These are phyloP conservation scores for Protophormia terraenovae DNA, from an alignment of 2,888 invertebrate genomes.

Conservation along the genomic window DNA sequence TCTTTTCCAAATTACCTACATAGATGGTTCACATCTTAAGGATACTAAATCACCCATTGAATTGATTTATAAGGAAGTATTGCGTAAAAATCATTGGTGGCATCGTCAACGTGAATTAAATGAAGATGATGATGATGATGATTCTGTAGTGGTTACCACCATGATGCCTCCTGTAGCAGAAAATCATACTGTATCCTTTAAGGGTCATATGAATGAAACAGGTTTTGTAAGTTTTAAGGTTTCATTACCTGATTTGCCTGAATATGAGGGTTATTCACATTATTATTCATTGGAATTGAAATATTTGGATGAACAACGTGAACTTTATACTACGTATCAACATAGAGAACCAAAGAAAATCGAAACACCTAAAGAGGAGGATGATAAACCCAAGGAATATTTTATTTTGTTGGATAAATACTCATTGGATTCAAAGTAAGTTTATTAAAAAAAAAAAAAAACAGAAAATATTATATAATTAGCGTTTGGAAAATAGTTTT, in stretches of 20 bases:
- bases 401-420: constrained; percentile 69
- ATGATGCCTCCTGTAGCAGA: constrained; percentile 53
- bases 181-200: constrained; percentile 80
- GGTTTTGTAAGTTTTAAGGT: constrained; percentile 86
- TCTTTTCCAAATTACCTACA: constrained; percentile 87
- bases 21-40: constrained; percentile 86
- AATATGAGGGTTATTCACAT: constrained; percentile 73
- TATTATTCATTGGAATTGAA: constrained; percentile 71
- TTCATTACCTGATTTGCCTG: constrained; percentile 83
- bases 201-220: constrained; percentile 83
- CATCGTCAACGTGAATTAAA: constrained; percentile 11
- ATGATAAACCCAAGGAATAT: constrained; percentile 72
- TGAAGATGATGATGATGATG: constrained; percentile 55
- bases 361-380: constrained; percentile 63
- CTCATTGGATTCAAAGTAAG: constrained; percentile 70
- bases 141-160: constrained; percentile 14
- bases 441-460: not conserved
- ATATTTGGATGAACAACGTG: constrained; percentile 72
- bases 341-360: constrained; percentile 74
- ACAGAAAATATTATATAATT: no score
- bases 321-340: constrained; percentile 68
- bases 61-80: constrained; percentile 73
- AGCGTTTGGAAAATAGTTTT: no score
- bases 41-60: constrained; percentile 84
- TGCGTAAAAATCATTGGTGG: constrained; percentile 66